These are phyloP conservation scores for Macheiramphus alcinus DNA, from an alignment of 2,113 vertebrate genomes.

Conservation along the genomic window DNA sequence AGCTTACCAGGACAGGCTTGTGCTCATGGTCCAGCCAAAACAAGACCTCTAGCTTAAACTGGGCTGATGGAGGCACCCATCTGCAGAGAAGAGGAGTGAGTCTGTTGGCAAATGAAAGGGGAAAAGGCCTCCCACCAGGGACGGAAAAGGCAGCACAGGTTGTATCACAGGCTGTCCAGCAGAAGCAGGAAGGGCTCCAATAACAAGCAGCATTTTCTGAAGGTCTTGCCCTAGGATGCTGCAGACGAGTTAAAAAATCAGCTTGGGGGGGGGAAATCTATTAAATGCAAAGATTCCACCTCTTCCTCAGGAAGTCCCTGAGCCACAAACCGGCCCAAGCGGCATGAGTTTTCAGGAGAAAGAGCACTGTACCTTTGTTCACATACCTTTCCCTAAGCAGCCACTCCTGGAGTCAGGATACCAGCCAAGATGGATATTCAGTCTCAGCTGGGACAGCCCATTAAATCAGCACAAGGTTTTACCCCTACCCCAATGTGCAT, in stretches of 20 bases:
- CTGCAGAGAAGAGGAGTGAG: neutral
- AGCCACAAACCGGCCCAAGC: accelerated
- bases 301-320: neutral
- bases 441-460: neutral
- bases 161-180: neutral
- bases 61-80: neutral
- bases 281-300: neutral
- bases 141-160: neutral
- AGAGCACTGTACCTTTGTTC: neutral
- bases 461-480: neutral
- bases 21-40: neutral
- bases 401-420: neutral
- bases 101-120: neutral
- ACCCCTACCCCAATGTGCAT: accelerated
- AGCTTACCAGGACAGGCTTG: neutral
- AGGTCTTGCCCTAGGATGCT: neutral
- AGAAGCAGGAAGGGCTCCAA: neutral
- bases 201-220: neutral
- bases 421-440: neutral
- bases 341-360: neutral
- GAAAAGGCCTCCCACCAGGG: neutral
- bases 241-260: neutral
- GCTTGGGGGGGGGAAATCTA: neutral
- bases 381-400: neutral
- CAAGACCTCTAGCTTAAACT: neutral